Evolutionary conservation across 1,140 invertebrate genomes (phyloP), one percentile per base, ranked within the genome.

Genomic region (Drosophila auraria): DNA sequence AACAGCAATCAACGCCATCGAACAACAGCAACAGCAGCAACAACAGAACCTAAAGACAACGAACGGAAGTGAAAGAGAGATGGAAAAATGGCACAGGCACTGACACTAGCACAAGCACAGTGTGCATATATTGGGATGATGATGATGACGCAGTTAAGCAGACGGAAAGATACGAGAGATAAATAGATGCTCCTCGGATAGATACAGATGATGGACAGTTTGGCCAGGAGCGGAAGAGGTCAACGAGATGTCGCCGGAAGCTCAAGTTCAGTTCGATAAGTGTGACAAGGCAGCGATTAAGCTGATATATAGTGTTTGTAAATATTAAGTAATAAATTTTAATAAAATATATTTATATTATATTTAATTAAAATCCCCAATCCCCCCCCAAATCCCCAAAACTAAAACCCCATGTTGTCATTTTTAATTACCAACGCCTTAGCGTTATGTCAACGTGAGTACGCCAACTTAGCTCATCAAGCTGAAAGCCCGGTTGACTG

Each of bases 1-100:
- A 89, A 90, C 86, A 89, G 70, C 86, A 89, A 89, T 87, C 86
- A 90, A 89, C 70, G 82, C 61, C 60, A 78, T 66, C 65, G 66
- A 60, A 75, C 38, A 64, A 20, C 38, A 66, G 50, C 27, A 60
- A 30, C 38, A 66, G 36, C 25, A 62, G 5, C 45, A 60, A 25
- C 7, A 40, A 45, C 54, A 62, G 40, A n/a, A 53, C 64, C 53
- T 38, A 20, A 69, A 64, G 58, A 66, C 76, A 59, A 49, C 58
- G 54, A 58, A 61, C 38, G 44, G 66, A 60, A 73, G 68, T 60
- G 20, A 27, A 72, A 36, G 15, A 30, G 66, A 38, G 12, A 57
- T 8, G 38, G 38, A 17, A 44, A 58, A 57, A 69, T 69, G 38
- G 50, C 38, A 53, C 38, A n/a, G 5, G 7, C 54, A 33, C 17